Base-by-base conservation (phyloP, 2,113 vertebrate genomes). In the Heterotis niloticus region DNA sequence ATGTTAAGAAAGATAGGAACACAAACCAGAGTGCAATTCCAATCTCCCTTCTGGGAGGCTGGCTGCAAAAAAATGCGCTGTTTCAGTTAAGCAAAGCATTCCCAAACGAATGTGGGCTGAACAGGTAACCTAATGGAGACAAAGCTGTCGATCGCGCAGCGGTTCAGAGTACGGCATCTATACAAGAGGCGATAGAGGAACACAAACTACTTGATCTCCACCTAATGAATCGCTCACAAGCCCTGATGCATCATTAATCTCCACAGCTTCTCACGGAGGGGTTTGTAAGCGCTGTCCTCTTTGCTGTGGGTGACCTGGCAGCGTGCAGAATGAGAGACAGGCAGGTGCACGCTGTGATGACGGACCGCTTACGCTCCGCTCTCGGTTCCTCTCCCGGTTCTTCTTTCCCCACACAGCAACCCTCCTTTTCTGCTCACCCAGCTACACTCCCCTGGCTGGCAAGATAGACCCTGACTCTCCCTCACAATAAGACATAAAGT, bases 341-440 rank as follows among this genome's bases (percentile, higher is more conserved):
- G 77, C 24, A 29, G 29, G 65, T 60, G 26, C 56, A 71, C 44
- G 23, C 64, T 77, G 76, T 12, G 44, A 54, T 26, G 76, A 70
- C 29, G 54, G 77, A 34, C 67, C 59, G 56, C n/a, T 70, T 12
- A 34, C 14, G 26, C 52, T 68, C 20, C 13, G 18, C 26, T 51
- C 34, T 66, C 56, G 28, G 12, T 17, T 18, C n/a, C 16, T 16
- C 9, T 51, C 34, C 77, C 56, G 28, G 12, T 17, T 18, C n/a
- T 23, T 16, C 9, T 56, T 16, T 57, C 56, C 26, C 52, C 24
- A 23, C 23, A 59, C 74, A 1, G 5, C 11, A 10, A 17, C 26
- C 57, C 26, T 29, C 29, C 75, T 28, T 7, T 34, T 20, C 11
- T 20, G 78, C 76, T 77, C n/a, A 77, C 80, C 82, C 81, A 52